Percentiles rank a stretch among this genome's conserved stretches.
These are phyloP conservation scores for Paraplagusia blochii DNA, from an alignment of 2,113 vertebrate genomes.

Conservation along the genomic window DNA sequence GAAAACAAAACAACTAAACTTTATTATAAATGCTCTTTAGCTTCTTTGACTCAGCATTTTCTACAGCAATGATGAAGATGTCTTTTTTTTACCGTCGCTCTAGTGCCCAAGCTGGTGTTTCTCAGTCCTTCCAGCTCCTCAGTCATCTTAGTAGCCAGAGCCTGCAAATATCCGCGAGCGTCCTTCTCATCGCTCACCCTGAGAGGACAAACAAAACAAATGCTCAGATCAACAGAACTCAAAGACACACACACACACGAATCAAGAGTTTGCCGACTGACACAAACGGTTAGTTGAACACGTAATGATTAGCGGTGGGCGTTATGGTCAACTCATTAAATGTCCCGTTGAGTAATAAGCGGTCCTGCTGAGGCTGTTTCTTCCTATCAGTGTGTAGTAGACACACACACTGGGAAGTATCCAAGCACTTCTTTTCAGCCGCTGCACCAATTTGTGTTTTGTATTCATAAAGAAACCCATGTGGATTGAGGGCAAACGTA, in stretches of 20 bases:
- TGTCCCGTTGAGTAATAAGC: no score
- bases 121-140: slow-evolving; percentile 94
- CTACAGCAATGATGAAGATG: not conserved
- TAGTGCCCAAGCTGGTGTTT: slow-evolving; percentile 91
- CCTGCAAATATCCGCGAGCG: slow-evolving; percentile 95
- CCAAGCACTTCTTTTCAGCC: no score
- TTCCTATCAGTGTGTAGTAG: no score
- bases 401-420: no score
- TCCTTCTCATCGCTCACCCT: slow-evolving; percentile 99
- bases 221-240: not conserved
- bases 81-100: slow-evolving; percentile 83
- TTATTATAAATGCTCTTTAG: not conserved
- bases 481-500: no score
- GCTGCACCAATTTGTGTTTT: no score
- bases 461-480: no score
- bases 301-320: no score
- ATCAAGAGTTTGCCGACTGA: not conserved
- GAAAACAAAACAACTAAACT: no score
- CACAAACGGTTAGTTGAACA: not conserved
- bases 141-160: slow-evolving; percentile 97
- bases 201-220: slow-evolving; percentile 17
- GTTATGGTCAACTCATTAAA: no score
- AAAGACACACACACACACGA: not conserved
- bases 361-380: no score
- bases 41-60: not conserved